Conservation (phyloP, 2,113 vertebrate genomes). For the Climacteris rufus region DNA sequence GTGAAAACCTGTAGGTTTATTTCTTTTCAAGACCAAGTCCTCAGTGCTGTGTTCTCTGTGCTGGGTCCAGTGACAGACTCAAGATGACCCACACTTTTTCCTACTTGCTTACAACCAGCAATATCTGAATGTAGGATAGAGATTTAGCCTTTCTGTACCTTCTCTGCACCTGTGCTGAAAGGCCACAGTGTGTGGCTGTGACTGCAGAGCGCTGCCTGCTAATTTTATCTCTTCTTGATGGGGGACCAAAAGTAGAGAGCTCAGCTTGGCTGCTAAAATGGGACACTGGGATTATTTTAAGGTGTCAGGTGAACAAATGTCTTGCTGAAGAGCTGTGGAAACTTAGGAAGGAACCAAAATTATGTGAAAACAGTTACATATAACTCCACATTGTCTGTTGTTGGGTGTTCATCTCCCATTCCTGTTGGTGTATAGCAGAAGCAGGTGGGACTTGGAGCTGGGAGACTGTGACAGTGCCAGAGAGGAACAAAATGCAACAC, state of each 20-base stretch:
- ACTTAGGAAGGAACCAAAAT: background rate
- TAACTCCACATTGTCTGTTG: background rate
- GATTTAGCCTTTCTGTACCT: background rate
- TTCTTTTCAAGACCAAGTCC: background rate
- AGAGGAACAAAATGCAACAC: background rate
- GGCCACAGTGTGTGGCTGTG: background rate
- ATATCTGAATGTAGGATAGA: background rate
- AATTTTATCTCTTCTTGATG: background rate
- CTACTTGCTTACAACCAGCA: background rate
- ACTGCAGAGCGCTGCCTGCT: background rate
- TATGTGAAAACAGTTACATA: background rate
- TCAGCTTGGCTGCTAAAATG: background rate
- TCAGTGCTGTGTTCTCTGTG: background rate
- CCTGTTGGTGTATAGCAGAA: background rate
- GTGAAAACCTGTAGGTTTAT: background rate
- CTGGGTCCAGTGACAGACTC: background rate
- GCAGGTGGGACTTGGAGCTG: background rate
- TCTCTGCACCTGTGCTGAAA: background rate
- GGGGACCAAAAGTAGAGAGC: background rate
- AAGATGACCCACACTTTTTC: background rate
- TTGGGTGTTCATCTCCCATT: background rate
- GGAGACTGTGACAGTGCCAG: background rate
- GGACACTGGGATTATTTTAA: background rate
- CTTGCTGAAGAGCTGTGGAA: background rate
- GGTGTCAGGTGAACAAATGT: background rate